Base-by-base conservation (phyloP, 37 sponge, comb jelly and placozoan species). In the Geodia barretti region DNA sequence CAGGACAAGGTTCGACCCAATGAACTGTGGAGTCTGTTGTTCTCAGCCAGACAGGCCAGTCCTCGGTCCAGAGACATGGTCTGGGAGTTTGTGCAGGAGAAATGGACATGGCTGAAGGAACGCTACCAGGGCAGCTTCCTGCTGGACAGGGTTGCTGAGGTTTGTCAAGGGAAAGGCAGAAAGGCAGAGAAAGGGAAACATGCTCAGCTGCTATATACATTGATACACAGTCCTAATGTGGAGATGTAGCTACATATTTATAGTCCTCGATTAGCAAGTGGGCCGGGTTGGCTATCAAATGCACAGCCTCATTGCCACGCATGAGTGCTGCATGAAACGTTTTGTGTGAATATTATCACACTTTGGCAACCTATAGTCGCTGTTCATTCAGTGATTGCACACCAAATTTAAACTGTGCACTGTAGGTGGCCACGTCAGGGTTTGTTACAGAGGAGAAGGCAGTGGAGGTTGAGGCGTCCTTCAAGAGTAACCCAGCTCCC, bases 81-180 rank as follows among this genome's bases (percentile, higher is more conserved):
- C 25, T 98, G 99, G 99, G 77, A 89, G 47, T 96, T 92, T 60
- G 64, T 94, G 1, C 82, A 89, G 84, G 77, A 89, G 24, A 98
- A 94, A 59, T 94, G 87, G 81, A 34, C 66, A 0, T 29, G 73
- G 38, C 58, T 91, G 20, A 72, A 83, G 66, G 85, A 92, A 19
- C 79, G 83, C 36, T 96, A 84, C 83, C 64, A 84, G 24, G 95
- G 88, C 28, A 43, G 73, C 26, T 92, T 97, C 72, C 79, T 94
- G 37, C 82, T 97, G 32, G 39, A 84, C 11, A 76, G 90, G 38
- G 63, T 96, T 21, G 65, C 94, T 20, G 88, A 88, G 63, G 84
- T 47, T n/a, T n/a, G n/a, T n/a, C n/a, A n/a, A n/a, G n/a, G n/a
- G n/a, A n/a, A n/a, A n/a, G n/a, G n/a, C n/a, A n/a, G n/a, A n/a